Evolutionary conservation across 2,113 vertebrate genomes (phyloP), one percentile per base, ranked within the genome.

Genomic region (Brachyhypopomus occidentalis): DNA sequence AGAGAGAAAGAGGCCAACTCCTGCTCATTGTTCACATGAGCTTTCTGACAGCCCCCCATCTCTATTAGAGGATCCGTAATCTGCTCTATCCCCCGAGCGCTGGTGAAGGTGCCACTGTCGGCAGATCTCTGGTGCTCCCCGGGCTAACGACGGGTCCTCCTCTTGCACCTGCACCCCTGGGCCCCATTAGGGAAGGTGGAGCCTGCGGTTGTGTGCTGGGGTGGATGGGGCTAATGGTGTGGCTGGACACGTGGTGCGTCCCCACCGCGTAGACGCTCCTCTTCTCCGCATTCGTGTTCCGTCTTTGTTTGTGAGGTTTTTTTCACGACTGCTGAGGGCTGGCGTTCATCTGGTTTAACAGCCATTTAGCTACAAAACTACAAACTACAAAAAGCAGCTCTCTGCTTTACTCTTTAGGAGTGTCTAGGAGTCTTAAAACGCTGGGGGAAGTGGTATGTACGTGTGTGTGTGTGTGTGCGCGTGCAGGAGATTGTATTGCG

Each of bases 401-500:
- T 36, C 55, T 27, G 52, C 8, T 45, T 2, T 45, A 75, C 64
- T 22, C 27, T 38, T 67, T 79, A 41, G 11, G 45, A 52, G 45
- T 52, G 22, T 38, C 58, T 16, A 52, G 41, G 79, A 52, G 11
- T 58, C 36, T 81, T 72, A 19, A 41, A 60, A 60, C 59, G 19
- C 63, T 30, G 73, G 34, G 69, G 72, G 45, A 64, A 77, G 77
- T 84, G 84, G 86, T 83, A 88, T 85, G 86, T 83, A 88, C 88
- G 84, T 87, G 85, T 69, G 76, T 75, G 86, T 88, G 88, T 89
- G 84, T 86, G 86, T 83, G 89, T 88, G 84, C 87, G 85, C 64
- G 76, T 75, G 84, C 84, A 82, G 86, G 83, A 88, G 89, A 91
- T 90, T 85, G 87, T 19, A 41, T 80, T 52, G 89, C 92, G 91